Percentiles rank a stretch among this genome's conserved stretches.
phyloP scores from a whole-genome alignment of 2,797 vertebrate species.

The Glossophaga mutica region DNA sequence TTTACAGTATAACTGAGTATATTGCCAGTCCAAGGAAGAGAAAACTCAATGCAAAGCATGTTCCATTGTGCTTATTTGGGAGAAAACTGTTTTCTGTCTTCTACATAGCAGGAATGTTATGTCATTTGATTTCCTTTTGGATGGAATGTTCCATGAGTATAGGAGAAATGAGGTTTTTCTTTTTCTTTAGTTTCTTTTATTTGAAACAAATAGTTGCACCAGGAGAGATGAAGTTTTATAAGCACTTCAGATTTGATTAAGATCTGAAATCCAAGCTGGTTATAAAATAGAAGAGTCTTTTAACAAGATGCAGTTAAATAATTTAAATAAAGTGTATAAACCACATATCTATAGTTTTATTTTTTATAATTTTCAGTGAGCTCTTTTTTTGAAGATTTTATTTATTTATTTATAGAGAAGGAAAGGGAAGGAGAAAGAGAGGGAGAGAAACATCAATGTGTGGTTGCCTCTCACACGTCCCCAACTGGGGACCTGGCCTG shows the following conservation, averaged over 20 bases:
- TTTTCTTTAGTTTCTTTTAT: not conserved
- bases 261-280: constrained; percentile 11
- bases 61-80: not conserved
- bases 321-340: not conserved
- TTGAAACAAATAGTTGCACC: not conserved
- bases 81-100: constrained; percentile 12
- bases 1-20: not conserved
- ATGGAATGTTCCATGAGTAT: not conserved
- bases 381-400: no score
- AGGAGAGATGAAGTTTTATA: not conserved
- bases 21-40: not conserved
- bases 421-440: no score
- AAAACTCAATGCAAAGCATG: not conserved
- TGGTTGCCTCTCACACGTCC: no score
- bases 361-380: no score
- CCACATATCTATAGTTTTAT: not conserved
- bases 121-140: not conserved
- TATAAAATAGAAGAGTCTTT: not conserved
- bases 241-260: not conserved
- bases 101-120: not conserved
- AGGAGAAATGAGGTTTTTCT: not conserved
- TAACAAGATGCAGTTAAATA: not conserved
- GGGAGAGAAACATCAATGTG: no score
- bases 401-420: no score
- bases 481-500: no score